phyloP scores from a whole-genome alignment of 2,888 invertebrate species.

The Ochropacha duplaris region DNA sequence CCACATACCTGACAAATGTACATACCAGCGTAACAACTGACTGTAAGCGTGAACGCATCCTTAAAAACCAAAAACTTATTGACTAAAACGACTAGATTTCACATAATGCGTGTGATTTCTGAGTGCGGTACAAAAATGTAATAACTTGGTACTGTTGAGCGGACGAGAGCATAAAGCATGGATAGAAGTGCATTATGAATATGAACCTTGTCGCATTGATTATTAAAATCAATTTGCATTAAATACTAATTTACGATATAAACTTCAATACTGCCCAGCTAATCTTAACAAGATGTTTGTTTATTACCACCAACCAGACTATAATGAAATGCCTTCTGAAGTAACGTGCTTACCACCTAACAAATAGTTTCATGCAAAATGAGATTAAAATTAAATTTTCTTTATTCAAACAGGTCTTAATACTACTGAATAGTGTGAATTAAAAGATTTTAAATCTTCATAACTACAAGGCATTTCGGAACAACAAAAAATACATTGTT shows the following conservation, averaged over 20 bases:
- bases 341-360: too few relatives aligned
- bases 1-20: neutral
- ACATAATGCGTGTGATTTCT: neutral
- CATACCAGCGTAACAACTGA: too few relatives aligned
- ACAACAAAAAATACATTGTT: too few relatives aligned
- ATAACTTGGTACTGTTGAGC: neutral
- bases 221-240: neutral
- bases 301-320: too few relatives aligned
- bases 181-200: neutral
- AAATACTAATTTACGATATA: neutral
- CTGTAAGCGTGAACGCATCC: neutral
- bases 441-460: too few relatives aligned
- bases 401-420: too few relatives aligned
- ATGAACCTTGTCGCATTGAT: neutral
- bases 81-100: conserved; percentile 11
- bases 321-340: too few relatives aligned
- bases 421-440: too few relatives aligned
- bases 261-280: neutral
- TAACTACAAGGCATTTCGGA: too few relatives aligned
- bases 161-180: neutral
- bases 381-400: too few relatives aligned
- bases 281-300: neutral
- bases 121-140: neutral
- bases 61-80: conserved; percentile 2
- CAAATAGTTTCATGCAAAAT: too few relatives aligned